Conservation (phyloP, 1,140 invertebrate genomes). For the Cherax destructor region DNA sequence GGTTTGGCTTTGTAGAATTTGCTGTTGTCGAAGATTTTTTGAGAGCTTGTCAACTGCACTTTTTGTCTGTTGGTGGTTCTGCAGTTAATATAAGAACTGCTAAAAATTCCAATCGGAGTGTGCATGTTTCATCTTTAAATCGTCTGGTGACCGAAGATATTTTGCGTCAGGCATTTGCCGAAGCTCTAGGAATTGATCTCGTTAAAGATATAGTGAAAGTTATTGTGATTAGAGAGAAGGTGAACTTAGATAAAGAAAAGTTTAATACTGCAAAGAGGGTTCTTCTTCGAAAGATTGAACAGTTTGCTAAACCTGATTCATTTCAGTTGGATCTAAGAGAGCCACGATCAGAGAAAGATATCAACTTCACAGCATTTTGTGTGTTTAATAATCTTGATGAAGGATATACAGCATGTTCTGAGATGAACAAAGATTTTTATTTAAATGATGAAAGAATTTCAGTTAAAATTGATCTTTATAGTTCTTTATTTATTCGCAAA, state of each 20-base stretch:
- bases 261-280: background rate
- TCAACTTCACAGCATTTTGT: slow-evolving; percentile 28
- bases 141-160: slow-evolving; percentile 24
- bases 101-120: background rate
- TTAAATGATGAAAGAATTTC: background rate
- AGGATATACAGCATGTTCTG: slow-evolving; percentile 22
- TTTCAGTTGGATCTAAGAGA: slow-evolving; percentile 31
- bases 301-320: background rate
- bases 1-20: slow-evolving; percentile 42
- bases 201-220: slow-evolving; percentile 5
- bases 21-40: slow-evolving; percentile 26
- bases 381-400: slow-evolving; percentile 25
- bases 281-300: slow-evolving; percentile 4
- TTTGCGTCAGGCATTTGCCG: slow-evolving; percentile 11
- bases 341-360: slow-evolving; percentile 26
- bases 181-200: slow-evolving; percentile 8
- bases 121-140: background rate
- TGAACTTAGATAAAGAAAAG: background rate
- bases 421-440: slow-evolving; percentile 11
- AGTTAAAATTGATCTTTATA: slow-evolving; percentile 23
- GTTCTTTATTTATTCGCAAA: slow-evolving; percentile 25
- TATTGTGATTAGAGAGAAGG: slow-evolving; percentile 6
- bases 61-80: background rate
- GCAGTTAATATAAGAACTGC: background rate
- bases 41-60: background rate